phyloP scores from a whole-genome alignment of 2,888 invertebrate genomes.

The Tubiluchus corallicola region DNA sequence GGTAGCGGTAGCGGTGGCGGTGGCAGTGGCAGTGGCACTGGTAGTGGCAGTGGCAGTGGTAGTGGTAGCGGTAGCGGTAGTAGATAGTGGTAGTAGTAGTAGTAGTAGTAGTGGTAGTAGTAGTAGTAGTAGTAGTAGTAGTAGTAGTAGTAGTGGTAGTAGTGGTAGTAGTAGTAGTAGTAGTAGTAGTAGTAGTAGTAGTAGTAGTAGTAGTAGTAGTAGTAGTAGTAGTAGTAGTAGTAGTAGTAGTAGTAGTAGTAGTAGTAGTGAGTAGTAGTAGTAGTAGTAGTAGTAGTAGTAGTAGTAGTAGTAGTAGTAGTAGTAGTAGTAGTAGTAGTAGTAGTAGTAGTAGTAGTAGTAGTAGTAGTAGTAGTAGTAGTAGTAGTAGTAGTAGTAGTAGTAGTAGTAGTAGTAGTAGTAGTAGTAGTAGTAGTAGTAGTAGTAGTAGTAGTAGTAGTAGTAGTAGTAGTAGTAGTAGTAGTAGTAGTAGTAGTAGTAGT shows the following conservation, averaged over 20 bases:
- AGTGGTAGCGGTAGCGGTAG: neutral
- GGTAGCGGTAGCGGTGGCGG: slow-evolving; percentile 5
- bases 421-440: slow-evolving; percentile 3
- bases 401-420: slow-evolving; percentile 3
- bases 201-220: slow-evolving; percentile 3
- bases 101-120: slow-evolving; percentile 5
- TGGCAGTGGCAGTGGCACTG: too few species aligned
- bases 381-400: slow-evolving; percentile 3
- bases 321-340: slow-evolving; percentile 3
- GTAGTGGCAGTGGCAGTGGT: slow-evolving; percentile 4
- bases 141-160: slow-evolving; percentile 3
- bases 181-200: slow-evolving; percentile 3
- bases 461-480: slow-evolving; percentile 3
- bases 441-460: slow-evolving; percentile 3
- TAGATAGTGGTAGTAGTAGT: slow-evolving; percentile 4
- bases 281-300: slow-evolving; percentile 3
- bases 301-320: slow-evolving; percentile 3
- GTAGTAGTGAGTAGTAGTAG: slow-evolving; percentile 3
- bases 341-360: slow-evolving; percentile 3
- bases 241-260: slow-evolving; percentile 3
- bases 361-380: slow-evolving; percentile 3
- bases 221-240: slow-evolving; percentile 3
- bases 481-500: slow-evolving; percentile 3
- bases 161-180: slow-evolving; percentile 3
- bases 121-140: slow-evolving; percentile 4